Percentiles rank a stretch among this genome's conserved stretches.
Conservation (phyloP, 2,113 vertebrate genomes). For the Amazona vittata region DNA sequence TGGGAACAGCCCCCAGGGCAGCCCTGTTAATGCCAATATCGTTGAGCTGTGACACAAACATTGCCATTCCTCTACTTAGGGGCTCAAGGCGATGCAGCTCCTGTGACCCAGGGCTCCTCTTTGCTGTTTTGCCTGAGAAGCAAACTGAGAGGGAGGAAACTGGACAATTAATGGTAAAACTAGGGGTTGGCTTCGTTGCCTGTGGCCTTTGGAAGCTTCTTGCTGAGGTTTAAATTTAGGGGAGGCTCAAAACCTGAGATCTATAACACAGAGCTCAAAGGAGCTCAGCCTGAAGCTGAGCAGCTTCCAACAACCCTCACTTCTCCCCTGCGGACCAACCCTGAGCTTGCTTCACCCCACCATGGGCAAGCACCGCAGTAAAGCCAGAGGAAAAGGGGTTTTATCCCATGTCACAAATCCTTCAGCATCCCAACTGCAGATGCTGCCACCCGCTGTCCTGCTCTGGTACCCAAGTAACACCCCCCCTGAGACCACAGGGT, state of each 20-base stretch:
- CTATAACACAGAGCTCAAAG: neutral
- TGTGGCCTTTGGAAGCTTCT: neutral
- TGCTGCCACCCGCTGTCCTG: neutral
- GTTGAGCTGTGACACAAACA: rapidly evolving
- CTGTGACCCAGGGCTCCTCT: rapidly evolving
- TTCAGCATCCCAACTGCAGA: neutral
- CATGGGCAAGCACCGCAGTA: neutral
- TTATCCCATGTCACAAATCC: neutral
- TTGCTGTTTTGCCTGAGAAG: neutral
- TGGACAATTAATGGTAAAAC: neutral
- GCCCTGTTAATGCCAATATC: rapidly evolving
- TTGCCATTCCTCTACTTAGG: neutral
- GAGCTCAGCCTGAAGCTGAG: neutral
- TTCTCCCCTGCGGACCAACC: neutral
- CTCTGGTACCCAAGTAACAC: neutral
- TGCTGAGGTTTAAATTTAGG: neutral
- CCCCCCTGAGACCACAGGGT: neutral
- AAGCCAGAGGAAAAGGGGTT: neutral
- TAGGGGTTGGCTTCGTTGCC: neutral
- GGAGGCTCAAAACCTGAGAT: neutral
- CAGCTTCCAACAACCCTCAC: neutral
- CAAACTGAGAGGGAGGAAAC: neutral
- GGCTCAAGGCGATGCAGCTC: neutral
- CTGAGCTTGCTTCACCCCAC: rapidly evolving
- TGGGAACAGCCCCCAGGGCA: neutral